These are phyloP conservation scores for Scaptomyza polygonia DNA, from an alignment of 2,888 invertebrate species.

Conservation along the genomic window DNA sequence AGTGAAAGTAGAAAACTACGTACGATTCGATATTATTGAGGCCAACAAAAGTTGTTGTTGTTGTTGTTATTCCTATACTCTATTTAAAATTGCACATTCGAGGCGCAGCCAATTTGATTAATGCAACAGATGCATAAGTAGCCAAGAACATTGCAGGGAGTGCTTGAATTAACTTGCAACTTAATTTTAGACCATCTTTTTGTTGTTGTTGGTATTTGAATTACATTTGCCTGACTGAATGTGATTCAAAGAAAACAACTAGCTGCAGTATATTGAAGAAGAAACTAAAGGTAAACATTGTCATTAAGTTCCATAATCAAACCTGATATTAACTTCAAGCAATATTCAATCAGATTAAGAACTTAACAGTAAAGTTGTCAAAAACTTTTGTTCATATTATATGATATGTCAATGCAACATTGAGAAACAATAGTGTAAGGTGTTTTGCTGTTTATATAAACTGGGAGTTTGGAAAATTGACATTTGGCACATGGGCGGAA, in stretches of 20 bases:
- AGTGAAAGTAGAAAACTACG: conserved; percentile 35
- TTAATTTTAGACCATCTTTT: neutral
- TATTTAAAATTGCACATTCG: conserved; percentile 16
- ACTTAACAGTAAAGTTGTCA: too few relatives aligned
- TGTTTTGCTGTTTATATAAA: too few relatives aligned
- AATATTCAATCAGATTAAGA: too few relatives aligned
- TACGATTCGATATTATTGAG: conserved; percentile 27
- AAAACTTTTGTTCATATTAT: too few relatives aligned
- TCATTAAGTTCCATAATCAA: too few relatives aligned
- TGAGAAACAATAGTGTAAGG: neutral
- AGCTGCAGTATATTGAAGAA: too few relatives aligned
- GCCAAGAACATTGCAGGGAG: neutral
- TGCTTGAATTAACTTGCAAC: neutral
- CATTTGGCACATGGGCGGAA: conserved; percentile 12
- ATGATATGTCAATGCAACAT: neutral
- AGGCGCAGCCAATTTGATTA: conserved; percentile 24
- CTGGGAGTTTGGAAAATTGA: conserved; percentile 21
- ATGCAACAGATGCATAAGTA: conserved; percentile 16
- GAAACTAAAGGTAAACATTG: too few relatives aligned
- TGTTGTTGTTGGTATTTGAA: neutral
- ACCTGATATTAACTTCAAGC: too few relatives aligned
- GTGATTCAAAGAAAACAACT: too few relatives aligned
- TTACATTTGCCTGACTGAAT: neutral
- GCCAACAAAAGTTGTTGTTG: conserved; percentile 23
- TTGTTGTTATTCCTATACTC: conserved; percentile 2